phyloP scores from a whole-genome alignment of 2,888 invertebrate species.

The Endomychus coccineus region DNA sequence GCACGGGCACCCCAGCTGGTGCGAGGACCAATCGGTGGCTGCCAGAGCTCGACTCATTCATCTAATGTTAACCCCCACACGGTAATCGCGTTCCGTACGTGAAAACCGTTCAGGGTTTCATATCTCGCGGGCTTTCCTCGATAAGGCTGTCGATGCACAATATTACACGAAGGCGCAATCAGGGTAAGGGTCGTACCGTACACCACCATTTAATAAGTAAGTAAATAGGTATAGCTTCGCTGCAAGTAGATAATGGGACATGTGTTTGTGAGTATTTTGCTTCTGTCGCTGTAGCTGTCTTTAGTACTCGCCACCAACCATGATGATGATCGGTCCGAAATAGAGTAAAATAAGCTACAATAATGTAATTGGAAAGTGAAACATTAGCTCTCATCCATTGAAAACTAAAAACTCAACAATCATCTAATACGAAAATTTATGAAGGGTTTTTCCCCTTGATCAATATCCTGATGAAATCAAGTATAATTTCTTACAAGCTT shows the following conservation, averaged over 20 bases:
- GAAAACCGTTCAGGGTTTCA: constrained; percentile 5
- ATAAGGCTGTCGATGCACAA: constrained; percentile 44
- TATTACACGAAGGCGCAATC: constrained; percentile 39
- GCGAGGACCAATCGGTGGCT: constrained; percentile 43
- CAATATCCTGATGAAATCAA: no score
- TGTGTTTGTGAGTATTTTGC: constrained; percentile 29
- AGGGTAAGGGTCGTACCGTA: constrained; percentile 44
- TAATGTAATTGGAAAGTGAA: no score
- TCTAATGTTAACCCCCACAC: background rate
- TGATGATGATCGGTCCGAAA: constrained; percentile 26
- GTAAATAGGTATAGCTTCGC: constrained; percentile 34
- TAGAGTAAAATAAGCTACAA: no score
- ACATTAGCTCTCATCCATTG: no score
- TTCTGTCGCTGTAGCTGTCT: constrained; percentile 35
- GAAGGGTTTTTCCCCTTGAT: no score
- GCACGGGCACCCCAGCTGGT: constrained; percentile 42
- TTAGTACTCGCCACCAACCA: constrained; percentile 36
- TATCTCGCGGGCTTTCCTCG: constrained; percentile 12
- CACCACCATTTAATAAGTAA: constrained; percentile 32
- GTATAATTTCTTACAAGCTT: no score
- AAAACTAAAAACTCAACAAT: no score
- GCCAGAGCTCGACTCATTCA: constrained; percentile 32
- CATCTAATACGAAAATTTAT: no score
- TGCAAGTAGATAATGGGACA: constrained; percentile 33
- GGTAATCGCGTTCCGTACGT: background rate